A percentile compares a stretch with the other conserved stretches of the same genome.
These are phyloP conservation scores for Pygoscelis adeliae DNA, from an alignment of 2,113 vertebrate genomes.

Conservation along the genomic window DNA sequence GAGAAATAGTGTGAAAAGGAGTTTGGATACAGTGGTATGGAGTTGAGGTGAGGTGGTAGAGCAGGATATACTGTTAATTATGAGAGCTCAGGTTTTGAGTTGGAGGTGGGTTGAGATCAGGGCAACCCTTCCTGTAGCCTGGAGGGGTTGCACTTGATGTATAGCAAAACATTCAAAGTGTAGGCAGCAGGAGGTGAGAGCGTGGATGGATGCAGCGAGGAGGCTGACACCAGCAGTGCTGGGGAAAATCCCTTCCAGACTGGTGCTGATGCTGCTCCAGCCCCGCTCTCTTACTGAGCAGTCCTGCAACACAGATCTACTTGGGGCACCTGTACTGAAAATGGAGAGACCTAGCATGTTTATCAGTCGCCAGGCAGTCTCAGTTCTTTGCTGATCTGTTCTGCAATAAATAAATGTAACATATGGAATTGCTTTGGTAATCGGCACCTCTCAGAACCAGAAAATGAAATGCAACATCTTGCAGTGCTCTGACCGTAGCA, in stretches of 20 bases:
- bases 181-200: not conserved
- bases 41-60: not conserved
- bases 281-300: not conserved
- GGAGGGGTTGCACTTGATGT: not conserved
- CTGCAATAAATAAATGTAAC: not conserved
- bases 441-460: not conserved
- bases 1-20: not conserved
- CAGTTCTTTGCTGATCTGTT: not conserved
- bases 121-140: not conserved
- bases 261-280: not conserved
- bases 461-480: not conserved
- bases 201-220: not conserved
- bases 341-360: not conserved
- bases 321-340: not conserved
- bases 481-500: not conserved
- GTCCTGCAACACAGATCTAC: not conserved
- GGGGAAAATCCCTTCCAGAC: not conserved
- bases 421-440: not conserved
- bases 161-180: accelerated
- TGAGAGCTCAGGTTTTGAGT: not conserved
- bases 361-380: not conserved
- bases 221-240: not conserved
- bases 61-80: not conserved
- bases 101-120: not conserved
- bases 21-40: not conserved